Evolutionary conservation across 2,797 vertebrate species (phyloP), one percentile per base, ranked within the genome.

Genomic region (Sebastolobus altivelis): DNA sequence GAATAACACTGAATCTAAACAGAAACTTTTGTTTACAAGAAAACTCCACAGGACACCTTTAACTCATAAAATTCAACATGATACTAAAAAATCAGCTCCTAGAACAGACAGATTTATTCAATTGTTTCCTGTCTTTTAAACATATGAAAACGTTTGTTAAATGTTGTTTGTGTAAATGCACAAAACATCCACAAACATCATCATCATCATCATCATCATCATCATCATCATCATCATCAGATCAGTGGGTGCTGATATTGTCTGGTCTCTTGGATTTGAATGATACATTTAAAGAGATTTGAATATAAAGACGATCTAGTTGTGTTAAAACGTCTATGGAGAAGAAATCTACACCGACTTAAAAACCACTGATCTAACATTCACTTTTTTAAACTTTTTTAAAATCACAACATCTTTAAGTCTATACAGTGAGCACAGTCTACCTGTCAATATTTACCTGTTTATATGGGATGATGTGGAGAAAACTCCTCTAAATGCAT

Each of bases 221-320:
- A 4, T 55, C 13, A 22, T 3, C 29, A 11, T 11, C 37, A 65
- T 70, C 25, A 14, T 25, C 13, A 4, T 55, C 14, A 25, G 6
- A 31, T 54, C 31, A 16, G 33, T 46, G 46, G 46, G 29, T 37
- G 29, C 49, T 49, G 52, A n/a, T 18, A 5, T 13, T 12, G 27
- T 31, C n/a, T 8, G 4, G 2, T n/a, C 12, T 6, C 49, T 58
- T 11, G 2, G 4, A 71, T 81, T 81, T 81, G 52, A 81, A 70
- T 75, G 2, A 33, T 6, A 14, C 66, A 52, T 59, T 52, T 10
- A 16, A 18, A 54, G 52, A 25, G 4, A 70, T 76, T 81, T 75
- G 66, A 38, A 71, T 81, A n/a, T 5, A 31, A 65, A 70, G 49
- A 52, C 9, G 0, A 58, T 75, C 46, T 22, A 5, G 6, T 40